Base-by-base conservation (phyloP, 2,113 vertebrate genomes). In the Scomber colias region DNA sequence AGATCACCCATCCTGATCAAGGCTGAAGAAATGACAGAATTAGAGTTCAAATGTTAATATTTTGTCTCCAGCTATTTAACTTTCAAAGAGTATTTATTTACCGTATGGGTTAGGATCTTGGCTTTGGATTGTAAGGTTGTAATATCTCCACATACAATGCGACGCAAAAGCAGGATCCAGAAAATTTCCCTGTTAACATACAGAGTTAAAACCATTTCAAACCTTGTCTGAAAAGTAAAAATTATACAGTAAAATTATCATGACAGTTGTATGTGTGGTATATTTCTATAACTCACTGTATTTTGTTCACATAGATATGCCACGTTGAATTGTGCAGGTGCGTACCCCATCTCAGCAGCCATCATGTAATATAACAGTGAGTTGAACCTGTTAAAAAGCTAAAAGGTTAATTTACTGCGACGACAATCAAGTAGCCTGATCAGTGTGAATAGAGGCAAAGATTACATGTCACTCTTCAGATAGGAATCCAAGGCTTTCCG, bases 1-100 rank as follows among this genome's bases (percentile, higher is more conserved):
- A 96, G 65, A 89, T 96, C 95, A 27, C 96, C 96, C 92, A 96
- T 92, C 75, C 75, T 93, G 45, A 95, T 89, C 63, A 95, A 85
- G 15, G 96, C 96, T 96, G 91, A 17, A 79, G 17, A 54, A 1
- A 21, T 5, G 53, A 48, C 1, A 54, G 1, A 67, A 59, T 48
- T 9, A 3, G 1, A 62, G 35, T 13, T 57, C 2, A 35, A 13
- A 44, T 50, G 30, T 2, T 4, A 27, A 48, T 44, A 35, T 56
- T 49, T 19, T n/a, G 5, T 45, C 14, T 59, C n/a, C 19, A 31
- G 44, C 62, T 53, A 12, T 2, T 51, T 1, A 31, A n/a, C 13
- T n/a, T 35, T 11, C 0, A 61, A 53, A 53, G 31, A 14, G 14
- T 35, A 5, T 17, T 24, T 4, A 71, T 65, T 87, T 87, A 95